Conservation (phyloP, 1,140 invertebrate species). For the Drosophila tani region DNA sequence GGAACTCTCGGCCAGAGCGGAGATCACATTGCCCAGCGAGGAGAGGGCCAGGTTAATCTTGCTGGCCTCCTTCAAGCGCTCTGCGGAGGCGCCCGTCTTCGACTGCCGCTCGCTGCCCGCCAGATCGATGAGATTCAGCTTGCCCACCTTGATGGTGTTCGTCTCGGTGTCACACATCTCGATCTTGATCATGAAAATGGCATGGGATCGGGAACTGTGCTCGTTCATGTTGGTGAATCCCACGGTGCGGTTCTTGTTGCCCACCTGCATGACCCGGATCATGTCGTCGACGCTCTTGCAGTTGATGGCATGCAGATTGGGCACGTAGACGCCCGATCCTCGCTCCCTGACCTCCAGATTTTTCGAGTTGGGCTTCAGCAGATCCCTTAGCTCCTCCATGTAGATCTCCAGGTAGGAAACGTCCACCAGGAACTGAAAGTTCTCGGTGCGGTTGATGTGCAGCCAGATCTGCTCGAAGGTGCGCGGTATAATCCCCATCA, state of each 20-base stretch:
- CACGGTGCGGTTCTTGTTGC: slow-evolving; percentile 95
- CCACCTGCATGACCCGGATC: slow-evolving; percentile 94
- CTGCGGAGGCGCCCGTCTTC: slow-evolving; percentile 95
- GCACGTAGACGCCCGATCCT: slow-evolving; percentile 95
- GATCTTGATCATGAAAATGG: slow-evolving; percentile 99
- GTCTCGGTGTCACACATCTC: slow-evolving; percentile 95
- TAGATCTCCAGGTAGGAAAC: slow-evolving; percentile 98
- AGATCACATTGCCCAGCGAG: slow-evolving; percentile 97
- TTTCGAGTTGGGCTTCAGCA: slow-evolving; percentile 93
- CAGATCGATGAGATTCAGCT: slow-evolving; percentile 91
- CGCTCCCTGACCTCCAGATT: slow-evolving; percentile 90
- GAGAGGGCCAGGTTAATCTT: slow-evolving; percentile 98
- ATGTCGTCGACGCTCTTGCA: slow-evolving; percentile 97
- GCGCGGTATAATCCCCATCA: slow-evolving; percentile 95
- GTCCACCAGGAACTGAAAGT: slow-evolving; percentile 96
- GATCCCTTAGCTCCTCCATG: slow-evolving; percentile 96
- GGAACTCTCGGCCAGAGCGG: slow-evolving; percentile 95
- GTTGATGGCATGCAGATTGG: slow-evolving; percentile 95
- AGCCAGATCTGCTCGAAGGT: slow-evolving; percentile 98
- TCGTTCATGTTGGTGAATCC: slow-evolving; percentile 99
- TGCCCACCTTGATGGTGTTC: slow-evolving; percentile 89
- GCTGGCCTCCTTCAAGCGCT: slow-evolving; percentile 96
- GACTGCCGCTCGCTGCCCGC: slow-evolving; percentile 95
- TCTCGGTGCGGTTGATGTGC: slow-evolving; percentile 93
- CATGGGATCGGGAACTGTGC: slow-evolving; percentile 98